Conservation (phyloP, 2,888 invertebrate species). For the Luperina testacea region DNA sequence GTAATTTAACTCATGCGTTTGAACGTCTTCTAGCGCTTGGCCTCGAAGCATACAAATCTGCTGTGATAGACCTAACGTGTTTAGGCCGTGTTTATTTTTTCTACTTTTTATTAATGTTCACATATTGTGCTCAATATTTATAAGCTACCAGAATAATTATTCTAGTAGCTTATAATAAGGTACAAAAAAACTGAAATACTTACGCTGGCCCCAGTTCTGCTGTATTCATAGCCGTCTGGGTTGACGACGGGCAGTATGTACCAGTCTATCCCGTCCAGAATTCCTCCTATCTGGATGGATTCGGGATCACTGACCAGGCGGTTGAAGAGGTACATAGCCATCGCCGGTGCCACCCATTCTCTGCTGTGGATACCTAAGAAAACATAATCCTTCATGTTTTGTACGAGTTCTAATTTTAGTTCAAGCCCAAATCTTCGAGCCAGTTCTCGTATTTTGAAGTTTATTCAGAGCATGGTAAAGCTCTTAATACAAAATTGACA, state of each 20-base stretch:
- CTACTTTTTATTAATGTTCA: background rate
- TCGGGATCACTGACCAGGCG: slow-evolving; percentile 84
- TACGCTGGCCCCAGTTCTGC: slow-evolving; percentile 79
- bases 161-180: background rate
- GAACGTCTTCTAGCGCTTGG: background rate
- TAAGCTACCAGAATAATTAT: background rate
- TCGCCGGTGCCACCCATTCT: slow-evolving; percentile 92
- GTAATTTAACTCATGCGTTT: background rate
- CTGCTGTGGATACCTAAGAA: slow-evolving; percentile 90
- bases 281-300: slow-evolving; percentile 74
- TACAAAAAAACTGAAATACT: slow-evolving; percentile 60
- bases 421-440: background rate
- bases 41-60: background rate
- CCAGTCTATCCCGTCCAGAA: slow-evolving; percentile 91
- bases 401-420: background rate
- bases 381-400: background rate
- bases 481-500: background rate
- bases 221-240: slow-evolving; percentile 93
- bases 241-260: slow-evolving; percentile 92
- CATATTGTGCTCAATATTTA: background rate
- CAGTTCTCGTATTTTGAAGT: background rate
- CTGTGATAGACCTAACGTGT: background rate
- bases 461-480: background rate
- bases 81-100: background rate
- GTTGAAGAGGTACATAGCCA: slow-evolving; percentile 90